Conservation (phyloP, 1,140 invertebrate species). For the Megathymus violae region DNA sequence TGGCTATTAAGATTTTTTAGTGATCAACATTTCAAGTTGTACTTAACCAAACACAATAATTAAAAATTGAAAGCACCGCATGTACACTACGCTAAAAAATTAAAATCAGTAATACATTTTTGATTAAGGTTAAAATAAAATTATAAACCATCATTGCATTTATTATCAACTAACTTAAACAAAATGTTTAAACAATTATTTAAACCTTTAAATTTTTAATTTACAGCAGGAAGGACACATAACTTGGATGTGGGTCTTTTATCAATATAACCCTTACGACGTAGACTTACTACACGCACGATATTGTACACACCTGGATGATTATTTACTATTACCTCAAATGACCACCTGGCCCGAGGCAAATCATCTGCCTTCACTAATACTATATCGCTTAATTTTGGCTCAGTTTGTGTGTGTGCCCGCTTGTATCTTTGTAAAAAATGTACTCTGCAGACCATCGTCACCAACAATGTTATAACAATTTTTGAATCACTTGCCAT, state of each 20-base stretch:
- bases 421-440: conserved; percentile 4
- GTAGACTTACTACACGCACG: conserved; percentile 4
- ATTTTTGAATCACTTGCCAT: background rate
- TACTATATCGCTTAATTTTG: background rate
- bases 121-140: no score
- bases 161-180: no score
- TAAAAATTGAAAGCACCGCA: no score
- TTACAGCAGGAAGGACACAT: no score
- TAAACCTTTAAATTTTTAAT: no score
- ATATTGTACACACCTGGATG: conserved; percentile 3
- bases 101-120: no score
- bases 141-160: no score
- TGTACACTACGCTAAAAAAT: no score
- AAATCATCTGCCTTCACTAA: background rate
- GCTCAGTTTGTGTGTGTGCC: background rate
- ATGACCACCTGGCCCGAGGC: background rate
- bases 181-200: no score
- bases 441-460: conserved; percentile 8
- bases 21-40: background rate
- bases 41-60: no score
- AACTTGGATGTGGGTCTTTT: background rate
- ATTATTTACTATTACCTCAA: conserved; percentile 8
- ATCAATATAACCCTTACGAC: background rate
- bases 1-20: background rate
- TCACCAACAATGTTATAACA: conserved; percentile 10